A percentile compares a stretch with the other conserved stretches of the same genome.
phyloP scores from a whole-genome alignment of 2,113 vertebrate species.

The Taurulus bubalis region DNA sequence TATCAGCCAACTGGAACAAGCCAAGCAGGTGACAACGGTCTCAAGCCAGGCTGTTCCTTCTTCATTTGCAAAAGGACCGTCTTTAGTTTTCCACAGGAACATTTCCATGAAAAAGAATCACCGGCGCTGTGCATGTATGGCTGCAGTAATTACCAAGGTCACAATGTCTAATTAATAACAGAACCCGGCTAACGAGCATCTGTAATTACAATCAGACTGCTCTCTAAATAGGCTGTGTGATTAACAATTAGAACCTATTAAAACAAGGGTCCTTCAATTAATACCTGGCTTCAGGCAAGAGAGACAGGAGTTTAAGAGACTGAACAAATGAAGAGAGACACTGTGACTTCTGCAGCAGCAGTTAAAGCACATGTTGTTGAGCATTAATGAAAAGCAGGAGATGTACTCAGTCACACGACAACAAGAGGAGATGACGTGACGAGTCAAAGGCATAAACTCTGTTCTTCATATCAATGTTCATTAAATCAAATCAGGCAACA shows the following conservation, averaged over 20 bases:
- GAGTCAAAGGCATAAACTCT: background rate
- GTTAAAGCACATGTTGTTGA: background rate
- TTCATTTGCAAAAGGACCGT: background rate
- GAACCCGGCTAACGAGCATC: slow-evolving; percentile 66
- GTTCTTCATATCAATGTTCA: background rate
- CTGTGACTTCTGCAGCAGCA: background rate
- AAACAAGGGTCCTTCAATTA: slow-evolving; percentile 73
- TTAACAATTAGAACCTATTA: slow-evolving; percentile 78
- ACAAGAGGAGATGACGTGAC: background rate
- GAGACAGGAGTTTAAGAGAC: background rate
- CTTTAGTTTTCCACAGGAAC: background rate
- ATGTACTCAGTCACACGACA: background rate
- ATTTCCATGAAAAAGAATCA: slow-evolving; percentile 14
- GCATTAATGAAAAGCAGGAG: background rate
- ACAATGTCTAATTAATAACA: slow-evolving; percentile 72
- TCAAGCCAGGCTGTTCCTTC: background rate
- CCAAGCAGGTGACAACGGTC: background rate
- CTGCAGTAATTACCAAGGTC: slow-evolving; percentile 74
- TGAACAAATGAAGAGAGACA: background rate
- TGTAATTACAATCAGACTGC: slow-evolving; percentile 77
- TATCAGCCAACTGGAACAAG: background rate
- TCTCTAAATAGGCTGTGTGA: slow-evolving; percentile 74
- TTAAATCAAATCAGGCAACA: background rate
- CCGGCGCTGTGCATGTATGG: slow-evolving; percentile 26
- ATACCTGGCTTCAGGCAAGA: slow-evolving; percentile 69